Percentiles rank a stretch among this genome's conserved stretches.
Conservation (phyloP, 2,888 invertebrate genomes). For the Coremacera marginata region DNA sequence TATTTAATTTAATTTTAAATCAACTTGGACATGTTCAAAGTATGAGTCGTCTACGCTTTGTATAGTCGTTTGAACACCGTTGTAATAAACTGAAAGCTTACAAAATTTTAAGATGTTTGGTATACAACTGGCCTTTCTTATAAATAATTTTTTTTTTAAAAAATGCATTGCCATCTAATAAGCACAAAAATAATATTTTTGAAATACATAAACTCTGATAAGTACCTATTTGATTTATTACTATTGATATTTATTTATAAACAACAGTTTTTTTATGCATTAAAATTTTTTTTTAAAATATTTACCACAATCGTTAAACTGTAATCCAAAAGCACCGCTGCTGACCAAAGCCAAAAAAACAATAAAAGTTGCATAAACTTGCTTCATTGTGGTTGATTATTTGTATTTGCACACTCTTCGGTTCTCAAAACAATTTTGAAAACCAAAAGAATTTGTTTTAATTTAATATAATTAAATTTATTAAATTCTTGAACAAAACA, state of each 20-base stretch:
- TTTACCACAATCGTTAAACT: slow-evolving; percentile 65
- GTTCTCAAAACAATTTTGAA: neutral
- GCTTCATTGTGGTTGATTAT: slow-evolving; percentile 53
- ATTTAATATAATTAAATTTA: slow-evolving; percentile 44
- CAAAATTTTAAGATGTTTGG: too few relatives aligned
- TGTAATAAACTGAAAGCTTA: too few relatives aligned
- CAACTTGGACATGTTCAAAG: too few relatives aligned
- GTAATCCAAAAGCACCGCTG: slow-evolving; percentile 53
- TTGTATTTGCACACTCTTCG: neutral
- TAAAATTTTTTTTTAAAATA: slow-evolving; percentile 23
- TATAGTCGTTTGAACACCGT: too few relatives aligned
- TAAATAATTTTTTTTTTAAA: too few relatives aligned
- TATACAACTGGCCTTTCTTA: too few relatives aligned
- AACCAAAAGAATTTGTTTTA: slow-evolving; percentile 35
- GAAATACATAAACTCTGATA: too few relatives aligned
- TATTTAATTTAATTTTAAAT: too few relatives aligned
- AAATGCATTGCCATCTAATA: too few relatives aligned
- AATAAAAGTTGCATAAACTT: slow-evolving; percentile 50
- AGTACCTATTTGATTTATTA: too few relatives aligned
- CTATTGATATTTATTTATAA: neutral
- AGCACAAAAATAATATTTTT: too few relatives aligned
- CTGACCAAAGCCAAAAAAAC: slow-evolving; percentile 52
- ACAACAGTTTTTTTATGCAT: neutral
- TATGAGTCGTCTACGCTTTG: too few relatives aligned
- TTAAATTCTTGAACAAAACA: slow-evolving; percentile 21